Evolutionary conservation across 2,888 invertebrate species (phyloP).

Genomic region (Galerucella pusilla): DNA sequence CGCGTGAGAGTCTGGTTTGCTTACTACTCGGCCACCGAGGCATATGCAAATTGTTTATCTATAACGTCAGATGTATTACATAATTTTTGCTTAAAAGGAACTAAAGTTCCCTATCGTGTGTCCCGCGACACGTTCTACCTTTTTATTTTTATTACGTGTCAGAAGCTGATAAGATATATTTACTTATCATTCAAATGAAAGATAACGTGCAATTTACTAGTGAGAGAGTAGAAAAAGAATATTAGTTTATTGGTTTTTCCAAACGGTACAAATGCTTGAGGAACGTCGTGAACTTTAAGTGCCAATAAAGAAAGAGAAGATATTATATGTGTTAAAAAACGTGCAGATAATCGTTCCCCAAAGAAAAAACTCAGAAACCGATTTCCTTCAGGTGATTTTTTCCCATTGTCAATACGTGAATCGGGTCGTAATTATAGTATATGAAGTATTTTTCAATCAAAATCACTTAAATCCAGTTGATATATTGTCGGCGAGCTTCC

Average conservation of each 20-base stretch:
- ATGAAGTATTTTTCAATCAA: constrained; percentile 54
- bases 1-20: too few relatives aligned
- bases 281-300: too few relatives aligned
- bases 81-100: too few relatives aligned
- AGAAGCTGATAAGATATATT: neutral
- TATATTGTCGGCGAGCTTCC: constrained; percentile 46
- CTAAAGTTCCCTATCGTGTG: too few relatives aligned
- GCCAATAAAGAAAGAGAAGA: neutral
- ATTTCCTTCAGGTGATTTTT: constrained; percentile 31
- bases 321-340: neutral
- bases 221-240: neutral
- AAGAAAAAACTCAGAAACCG: constrained; percentile 29
- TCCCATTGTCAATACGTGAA: constrained; percentile 37
- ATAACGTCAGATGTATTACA: too few relatives aligned
- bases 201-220: neutral
- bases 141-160: too few relatives aligned
- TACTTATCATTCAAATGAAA: neutral
- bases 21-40: too few relatives aligned
- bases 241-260: neutral
- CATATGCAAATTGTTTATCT: too few relatives aligned
- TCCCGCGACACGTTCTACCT: too few relatives aligned
- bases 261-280: too few relatives aligned
- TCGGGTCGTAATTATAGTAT: constrained; percentile 45
- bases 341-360: constrained; percentile 22
- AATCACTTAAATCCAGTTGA: constrained; percentile 54